Evolutionary conservation across 2,113 vertebrate species (phyloP).

Genomic region (Sceloporus tristichus): DNA sequence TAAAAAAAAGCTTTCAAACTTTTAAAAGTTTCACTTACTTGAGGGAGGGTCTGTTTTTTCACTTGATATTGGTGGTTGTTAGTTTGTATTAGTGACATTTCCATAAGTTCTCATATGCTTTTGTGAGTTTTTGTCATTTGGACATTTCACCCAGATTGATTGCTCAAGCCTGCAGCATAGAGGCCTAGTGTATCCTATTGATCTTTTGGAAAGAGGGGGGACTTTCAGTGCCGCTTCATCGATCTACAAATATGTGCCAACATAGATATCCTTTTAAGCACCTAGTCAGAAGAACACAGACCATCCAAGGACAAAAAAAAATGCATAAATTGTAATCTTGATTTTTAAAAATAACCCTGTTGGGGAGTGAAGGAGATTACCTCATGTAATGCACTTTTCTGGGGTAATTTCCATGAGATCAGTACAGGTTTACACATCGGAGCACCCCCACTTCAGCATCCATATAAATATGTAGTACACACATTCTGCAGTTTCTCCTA

Average conservation of each 20-base stretch:
- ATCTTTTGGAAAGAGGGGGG: too few species aligned
- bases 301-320: background rate
- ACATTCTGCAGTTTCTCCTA: background rate
- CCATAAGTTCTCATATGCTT: background rate
- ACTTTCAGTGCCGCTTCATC: background rate
- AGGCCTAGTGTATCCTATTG: background rate
- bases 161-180: background rate
- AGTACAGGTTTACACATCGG: too few species aligned
- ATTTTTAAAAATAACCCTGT: background rate
- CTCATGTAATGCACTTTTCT: too few species aligned
- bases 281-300: background rate
- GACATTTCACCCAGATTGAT: background rate
- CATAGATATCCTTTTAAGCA: background rate
- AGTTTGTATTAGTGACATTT: background rate
- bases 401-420: too few species aligned
- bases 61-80: background rate
- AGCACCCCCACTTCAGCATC: background rate
- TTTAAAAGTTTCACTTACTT: background rate
- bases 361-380: background rate
- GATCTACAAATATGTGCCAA: background rate
- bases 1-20: too few species aligned
- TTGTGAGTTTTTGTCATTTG: background rate
- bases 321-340: background rate
- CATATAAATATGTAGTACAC: background rate
- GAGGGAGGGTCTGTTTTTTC: background rate